A percentile compares a stretch with the other conserved stretches of the same genome.
These are phyloP conservation scores for Chlorodrepanis virens DNA, from an alignment of 2,113 vertebrate genomes.

Conservation along the genomic window DNA sequence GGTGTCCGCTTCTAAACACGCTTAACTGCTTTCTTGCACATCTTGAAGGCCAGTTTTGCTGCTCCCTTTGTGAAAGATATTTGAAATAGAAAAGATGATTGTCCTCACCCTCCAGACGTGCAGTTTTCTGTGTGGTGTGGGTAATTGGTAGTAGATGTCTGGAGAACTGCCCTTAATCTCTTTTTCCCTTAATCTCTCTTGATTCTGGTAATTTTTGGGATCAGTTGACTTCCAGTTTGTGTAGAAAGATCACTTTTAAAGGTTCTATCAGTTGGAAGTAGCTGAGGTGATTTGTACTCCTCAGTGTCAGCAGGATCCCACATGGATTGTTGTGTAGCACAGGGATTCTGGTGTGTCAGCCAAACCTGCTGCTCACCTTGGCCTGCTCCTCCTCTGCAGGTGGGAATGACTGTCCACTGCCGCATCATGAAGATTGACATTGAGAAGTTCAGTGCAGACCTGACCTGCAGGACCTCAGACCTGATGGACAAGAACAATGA, in stretches of 20 bases:
- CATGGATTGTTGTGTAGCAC: fast-evolving
- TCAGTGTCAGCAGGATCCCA: not conserved
- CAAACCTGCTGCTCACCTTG: not conserved
- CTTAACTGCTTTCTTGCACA: not conserved
- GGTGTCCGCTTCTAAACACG: not conserved
- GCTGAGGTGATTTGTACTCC: not conserved
- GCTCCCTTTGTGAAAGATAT: not conserved
- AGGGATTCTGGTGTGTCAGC: not conserved
- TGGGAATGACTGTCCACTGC: conserved; percentile 98
- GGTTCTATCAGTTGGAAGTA: not conserved
- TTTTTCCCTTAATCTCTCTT: not conserved
- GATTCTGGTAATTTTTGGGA: not conserved
- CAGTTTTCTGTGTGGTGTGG: not conserved
- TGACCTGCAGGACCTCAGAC: conserved; percentile 96
- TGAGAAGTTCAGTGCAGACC: conserved; percentile 96
- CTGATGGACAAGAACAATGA: conserved; percentile 96
- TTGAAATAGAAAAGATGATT: not conserved
- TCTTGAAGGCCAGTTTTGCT: not conserved
- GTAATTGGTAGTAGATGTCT: not conserved
- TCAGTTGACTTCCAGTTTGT: fast-evolving
- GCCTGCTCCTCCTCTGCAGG: conserved; percentile 70
- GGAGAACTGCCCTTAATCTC: not conserved
- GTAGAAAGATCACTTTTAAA: not conserved
- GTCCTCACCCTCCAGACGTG: not conserved
- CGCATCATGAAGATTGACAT: conserved; percentile 99